Evolutionary conservation across 2,113 vertebrate species (phyloP).

Genomic region (Porphyrio hochstetteri): DNA sequence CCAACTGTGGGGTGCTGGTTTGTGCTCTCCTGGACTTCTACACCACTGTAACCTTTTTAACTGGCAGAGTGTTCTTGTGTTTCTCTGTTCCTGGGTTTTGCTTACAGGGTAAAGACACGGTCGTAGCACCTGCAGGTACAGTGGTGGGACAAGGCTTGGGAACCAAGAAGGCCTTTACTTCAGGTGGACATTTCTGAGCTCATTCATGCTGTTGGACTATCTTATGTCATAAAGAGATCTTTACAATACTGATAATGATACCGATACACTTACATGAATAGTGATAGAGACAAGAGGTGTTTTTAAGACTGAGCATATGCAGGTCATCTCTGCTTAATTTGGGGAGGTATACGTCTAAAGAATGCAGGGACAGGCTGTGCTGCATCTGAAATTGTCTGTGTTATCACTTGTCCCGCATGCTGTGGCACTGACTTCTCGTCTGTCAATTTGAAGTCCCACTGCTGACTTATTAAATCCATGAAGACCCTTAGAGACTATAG

Average conservation of each 20-base stretch:
- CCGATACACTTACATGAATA: not conserved
- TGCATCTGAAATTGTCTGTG: not conserved
- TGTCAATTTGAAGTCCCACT: not conserved
- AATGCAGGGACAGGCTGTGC: not conserved
- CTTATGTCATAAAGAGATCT: not conserved
- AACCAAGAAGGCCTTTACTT: not conserved
- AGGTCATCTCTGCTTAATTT: not conserved
- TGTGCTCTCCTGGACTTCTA: not conserved
- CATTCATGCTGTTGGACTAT: not conserved
- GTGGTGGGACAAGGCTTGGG: not conserved
- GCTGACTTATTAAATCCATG: not conserved
- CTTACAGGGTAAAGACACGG: not conserved
- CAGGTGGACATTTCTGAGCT: not conserved
- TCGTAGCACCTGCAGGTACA: not conserved
- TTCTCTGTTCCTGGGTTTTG: not conserved
- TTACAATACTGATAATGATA: not conserved
- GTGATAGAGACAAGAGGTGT: not conserved
- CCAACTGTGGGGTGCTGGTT: not conserved
- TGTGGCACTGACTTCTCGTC: not conserved
- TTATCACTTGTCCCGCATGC: not conserved
- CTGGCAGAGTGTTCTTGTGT: not conserved
- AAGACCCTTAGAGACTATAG: not conserved
- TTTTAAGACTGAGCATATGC: not conserved
- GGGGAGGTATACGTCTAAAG: not conserved
- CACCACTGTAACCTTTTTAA: not conserved